Evolutionary conservation across 2,113 vertebrate genomes (phyloP), one percentile per base, ranked within the genome.

Genomic region (Indicator maculatus): DNA sequence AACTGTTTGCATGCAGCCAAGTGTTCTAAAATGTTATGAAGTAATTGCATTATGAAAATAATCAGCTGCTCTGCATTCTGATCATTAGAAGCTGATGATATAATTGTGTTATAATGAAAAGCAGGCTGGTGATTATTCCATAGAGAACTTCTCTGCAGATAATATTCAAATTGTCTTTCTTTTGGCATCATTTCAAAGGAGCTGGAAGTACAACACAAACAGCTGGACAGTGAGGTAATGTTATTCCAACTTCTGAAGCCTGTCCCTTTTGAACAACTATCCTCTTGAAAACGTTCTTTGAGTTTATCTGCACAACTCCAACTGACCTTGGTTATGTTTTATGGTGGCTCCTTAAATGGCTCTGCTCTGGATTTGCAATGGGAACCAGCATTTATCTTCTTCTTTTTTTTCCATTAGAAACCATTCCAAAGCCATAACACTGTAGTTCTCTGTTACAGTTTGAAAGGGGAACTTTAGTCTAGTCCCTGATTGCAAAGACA

Each of bases 81-180:
- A 96, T 96, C 95, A 94, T 96, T 96, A 97, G 94, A 79, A 1
- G n/a, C 56, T 96, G 95, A 97, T 95, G 87, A 93, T 95, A 96
- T 95, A 97, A 97, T 95, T 97, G 95, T 92, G 72, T 91, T 88
- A 69, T 96, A 95, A 97, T 97, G 95, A 94, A 97, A 95, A 96
- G 93, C 88, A 86, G 91, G 93, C 73, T 90, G 87, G 70, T 97
- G 97, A 96, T 97, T 97, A 96, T 88, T 95, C 96, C 79, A 67
- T 12, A 69, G 91, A 97, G 93, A 88, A 91, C 83, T 67, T 90
- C 87, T 95, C 69, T 88, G 58, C 21, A 86, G 91, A 93, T 90
- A 94, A 96, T 81, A 97, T 96, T 96, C 85, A 96, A 93, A 96
- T 95, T 79, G 87, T 39, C 93, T 96, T 96, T 89, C 72, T 89